These are phyloP conservation scores for Sebastes flavidus DNA, from an alignment of 2,797 vertebrate genomes.

Conservation along the genomic window DNA sequence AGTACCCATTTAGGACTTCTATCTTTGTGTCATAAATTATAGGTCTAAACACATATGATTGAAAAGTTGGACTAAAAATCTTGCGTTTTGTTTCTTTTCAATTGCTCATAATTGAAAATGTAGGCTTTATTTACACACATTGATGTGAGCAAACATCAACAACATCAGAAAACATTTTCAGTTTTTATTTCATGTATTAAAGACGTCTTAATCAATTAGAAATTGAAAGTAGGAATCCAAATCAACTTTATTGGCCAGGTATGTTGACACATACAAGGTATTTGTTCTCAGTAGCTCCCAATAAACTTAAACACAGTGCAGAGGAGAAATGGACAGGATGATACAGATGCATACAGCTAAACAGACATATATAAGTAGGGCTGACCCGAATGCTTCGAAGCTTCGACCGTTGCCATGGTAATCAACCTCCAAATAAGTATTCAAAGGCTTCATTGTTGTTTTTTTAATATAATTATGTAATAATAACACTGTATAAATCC, in stretches of 20 bases:
- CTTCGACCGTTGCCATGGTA: no score
- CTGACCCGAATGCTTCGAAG: no score
- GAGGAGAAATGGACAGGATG: background rate
- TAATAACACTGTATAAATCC: no score
- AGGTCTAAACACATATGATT: background rate
- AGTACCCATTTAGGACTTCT: background rate
- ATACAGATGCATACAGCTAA: background rate
- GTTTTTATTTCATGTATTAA: background rate
- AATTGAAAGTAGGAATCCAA: background rate
- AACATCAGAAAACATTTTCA: background rate
- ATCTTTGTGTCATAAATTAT: background rate
- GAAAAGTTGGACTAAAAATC: background rate
- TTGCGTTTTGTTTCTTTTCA: background rate
- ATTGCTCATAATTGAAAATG: background rate
- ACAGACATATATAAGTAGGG: background rate
- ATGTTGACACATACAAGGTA: background rate
- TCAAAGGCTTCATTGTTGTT: no score
- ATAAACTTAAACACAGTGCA: background rate
- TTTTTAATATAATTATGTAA: no score
- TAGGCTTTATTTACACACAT: background rate
- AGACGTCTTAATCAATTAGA: background rate
- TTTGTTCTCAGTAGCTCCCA: background rate
- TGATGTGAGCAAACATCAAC: background rate
- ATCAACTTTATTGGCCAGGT: background rate
- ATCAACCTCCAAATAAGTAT: no score